Evolutionary conservation across 2,888 invertebrate genomes (phyloP), one percentile per base, ranked within the genome.

Genomic region (Thera obeliscata): DNA sequence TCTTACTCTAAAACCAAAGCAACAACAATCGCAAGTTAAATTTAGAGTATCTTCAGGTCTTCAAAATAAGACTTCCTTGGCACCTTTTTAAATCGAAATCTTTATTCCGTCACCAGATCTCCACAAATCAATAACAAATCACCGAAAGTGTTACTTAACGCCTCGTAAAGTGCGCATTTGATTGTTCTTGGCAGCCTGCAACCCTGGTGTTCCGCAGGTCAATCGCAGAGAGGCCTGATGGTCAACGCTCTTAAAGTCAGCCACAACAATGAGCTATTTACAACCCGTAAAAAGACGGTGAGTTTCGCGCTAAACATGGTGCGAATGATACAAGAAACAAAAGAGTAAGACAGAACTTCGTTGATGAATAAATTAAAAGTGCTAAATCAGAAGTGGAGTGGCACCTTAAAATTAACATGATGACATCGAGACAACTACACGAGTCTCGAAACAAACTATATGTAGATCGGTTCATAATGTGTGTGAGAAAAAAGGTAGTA

Each of bases 121-220:
- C 73, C 62, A 68, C 56, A 59, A 38, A 64, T 73, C 69, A 48
- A 69, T 69, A 67, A 66, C 35, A 67, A 67, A 72, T 71, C 70
- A 62, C 64, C 55, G 41, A 58, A 64, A 69, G 66, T 64, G 57
- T 69, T 67, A 65, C 64, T 71, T 56, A 66, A 61, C 58, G 76
- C 75, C 74, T 78, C 79, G 70, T 80, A 73, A 81, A 77, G 41
- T 72, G 60, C 41, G 22, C 41, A 66, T 74, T 74, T 81, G 71
- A 83, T 83, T 71, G 77, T 63, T 75, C 66, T 77, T 86, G 82
- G 81, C 83, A 79, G 62, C 80, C 79, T 52, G 52, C 33, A 52
- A 33, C 81, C 36, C n/a, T 81, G 55, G 70, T 72, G 79, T 76
- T 80, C 80, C 74, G 79, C 74, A 72, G 77, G 76, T 77, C 78